A percentile compares a stretch with the other conserved stretches of the same genome.
Evolutionary conservation across 2,888 invertebrate species (phyloP).

Genomic region (Sycophila texana): DNA sequence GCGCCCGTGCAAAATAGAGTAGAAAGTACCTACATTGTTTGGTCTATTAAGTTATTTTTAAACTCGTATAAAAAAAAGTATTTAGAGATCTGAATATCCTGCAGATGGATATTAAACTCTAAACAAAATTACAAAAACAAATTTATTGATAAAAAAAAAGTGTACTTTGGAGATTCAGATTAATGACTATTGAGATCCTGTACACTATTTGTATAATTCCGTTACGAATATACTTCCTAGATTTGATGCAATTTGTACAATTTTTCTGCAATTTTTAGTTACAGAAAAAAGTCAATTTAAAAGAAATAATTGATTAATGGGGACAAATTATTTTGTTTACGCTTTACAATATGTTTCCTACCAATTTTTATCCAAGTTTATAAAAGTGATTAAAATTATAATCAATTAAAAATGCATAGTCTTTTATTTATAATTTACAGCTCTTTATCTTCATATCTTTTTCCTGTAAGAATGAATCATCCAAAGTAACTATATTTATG

Average conservation of each 20-base stretch:
- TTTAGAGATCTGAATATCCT: constrained; percentile 47
- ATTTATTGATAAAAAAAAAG: constrained; percentile 26
- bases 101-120: constrained; percentile 37
- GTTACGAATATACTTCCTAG: constrained; percentile 18
- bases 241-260: constrained; percentile 26
- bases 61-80: constrained; percentile 39
- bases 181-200: constrained; percentile 24
- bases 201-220: background rate
- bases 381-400: constrained; percentile 22
- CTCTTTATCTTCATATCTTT: constrained; percentile 28
- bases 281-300: constrained; percentile 29
- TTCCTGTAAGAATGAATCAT: constrained; percentile 31
- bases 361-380: constrained; percentile 39
- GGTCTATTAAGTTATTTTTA: constrained; percentile 56
- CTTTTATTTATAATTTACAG: constrained; percentile 29
- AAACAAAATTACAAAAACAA: constrained; percentile 34
- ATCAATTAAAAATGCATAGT: constrained; percentile 23
- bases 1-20: constrained; percentile 37
- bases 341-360: background rate
- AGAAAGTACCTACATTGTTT: constrained; percentile 51
- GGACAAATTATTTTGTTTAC: constrained; percentile 29
- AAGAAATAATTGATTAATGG: constrained; percentile 25
- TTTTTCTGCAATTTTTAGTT: constrained; percentile 30
- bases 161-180: constrained; percentile 51
- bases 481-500: constrained; percentile 42